phyloP scores from a whole-genome alignment of 2,797 vertebrate genomes.

The Sebastes nivosus region DNA sequence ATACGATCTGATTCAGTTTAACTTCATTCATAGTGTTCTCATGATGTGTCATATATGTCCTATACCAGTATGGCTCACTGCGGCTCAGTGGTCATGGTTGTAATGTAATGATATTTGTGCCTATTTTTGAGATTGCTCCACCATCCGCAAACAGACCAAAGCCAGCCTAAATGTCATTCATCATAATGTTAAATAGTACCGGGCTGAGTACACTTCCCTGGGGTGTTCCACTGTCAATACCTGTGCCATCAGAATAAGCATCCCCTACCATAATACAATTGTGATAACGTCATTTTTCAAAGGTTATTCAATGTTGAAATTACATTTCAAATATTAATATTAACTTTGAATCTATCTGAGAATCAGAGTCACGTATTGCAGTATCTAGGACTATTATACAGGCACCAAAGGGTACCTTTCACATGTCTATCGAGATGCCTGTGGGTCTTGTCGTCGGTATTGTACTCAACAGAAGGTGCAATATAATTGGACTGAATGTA shows the following conservation, averaged over 20 bases:
- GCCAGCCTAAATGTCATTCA: background rate
- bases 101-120: background rate
- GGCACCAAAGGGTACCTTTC: background rate
- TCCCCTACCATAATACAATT: background rate
- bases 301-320: background rate
- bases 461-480: background rate
- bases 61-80: too few species aligned
- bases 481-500: conserved; percentile 1
- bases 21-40: too few species aligned
- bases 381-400: background rate
- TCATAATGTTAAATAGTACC: background rate
- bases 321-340: background rate
- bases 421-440: background rate
- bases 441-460: background rate
- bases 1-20: too few species aligned
- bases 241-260: background rate
- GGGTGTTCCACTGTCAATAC: background rate
- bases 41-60: too few species aligned
- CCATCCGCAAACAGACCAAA: background rate
- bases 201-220: background rate
- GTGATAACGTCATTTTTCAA: background rate
- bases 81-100: background rate
- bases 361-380: background rate
- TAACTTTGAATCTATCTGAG: background rate
- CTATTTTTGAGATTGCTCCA: background rate